These are phyloP conservation scores for Microtus oregoni DNA, from an alignment of 2,113 vertebrate species.

Conservation along the genomic window DNA sequence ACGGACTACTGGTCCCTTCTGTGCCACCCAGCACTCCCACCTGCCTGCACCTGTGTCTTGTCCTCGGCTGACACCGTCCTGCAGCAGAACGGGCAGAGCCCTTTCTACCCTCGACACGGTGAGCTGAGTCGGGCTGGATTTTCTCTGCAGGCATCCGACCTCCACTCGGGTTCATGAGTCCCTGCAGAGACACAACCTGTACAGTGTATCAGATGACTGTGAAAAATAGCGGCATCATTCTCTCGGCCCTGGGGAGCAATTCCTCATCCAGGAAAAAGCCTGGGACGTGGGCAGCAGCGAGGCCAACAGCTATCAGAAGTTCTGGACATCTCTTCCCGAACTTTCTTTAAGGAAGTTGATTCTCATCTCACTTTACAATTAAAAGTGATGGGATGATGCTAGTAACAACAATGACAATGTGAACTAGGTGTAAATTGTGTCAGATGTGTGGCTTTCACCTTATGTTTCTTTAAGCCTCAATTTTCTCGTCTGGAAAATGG, in stretches of 20 bases:
- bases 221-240: background rate
- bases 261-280: background rate
- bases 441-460: background rate
- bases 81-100: background rate
- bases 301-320: background rate
- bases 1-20: background rate
- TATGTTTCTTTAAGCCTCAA: background rate
- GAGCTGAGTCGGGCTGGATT: background rate
- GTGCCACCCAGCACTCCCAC: too few species aligned
- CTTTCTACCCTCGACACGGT: background rate
- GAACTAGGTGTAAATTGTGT: background rate
- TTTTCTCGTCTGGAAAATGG: conserved; percentile 44
- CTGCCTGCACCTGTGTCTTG: background rate
- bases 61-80: background rate
- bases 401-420: background rate
- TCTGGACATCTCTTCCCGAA: background rate
- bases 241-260: background rate
- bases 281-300: too few species aligned
- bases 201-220: background rate
- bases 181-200: background rate
- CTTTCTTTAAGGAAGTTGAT: background rate
- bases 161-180: background rate
- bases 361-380: conserved; percentile 39
- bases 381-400: background rate
- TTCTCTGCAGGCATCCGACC: background rate